These are phyloP conservation scores for Moxostoma hubbsi DNA, from an alignment of 2,797 vertebrate genomes.

Conservation along the genomic window DNA sequence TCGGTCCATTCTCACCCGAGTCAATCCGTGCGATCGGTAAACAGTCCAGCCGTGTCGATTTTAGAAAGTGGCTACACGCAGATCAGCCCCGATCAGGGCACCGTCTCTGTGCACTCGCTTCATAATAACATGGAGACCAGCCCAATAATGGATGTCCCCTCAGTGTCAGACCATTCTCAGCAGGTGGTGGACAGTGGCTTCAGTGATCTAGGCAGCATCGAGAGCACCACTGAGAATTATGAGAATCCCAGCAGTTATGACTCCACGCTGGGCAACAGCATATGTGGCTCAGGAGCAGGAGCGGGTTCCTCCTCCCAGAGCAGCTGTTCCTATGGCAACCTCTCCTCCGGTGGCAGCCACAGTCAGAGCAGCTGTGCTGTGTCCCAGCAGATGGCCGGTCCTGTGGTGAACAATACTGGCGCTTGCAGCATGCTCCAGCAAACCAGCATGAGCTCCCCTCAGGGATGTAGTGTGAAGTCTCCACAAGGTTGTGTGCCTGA, in stretches of 20 bases:
- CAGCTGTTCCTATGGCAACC: slow-evolving; percentile 93
- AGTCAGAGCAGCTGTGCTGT: slow-evolving; percentile 97
- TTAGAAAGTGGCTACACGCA: slow-evolving; percentile 93
- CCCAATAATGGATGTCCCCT: slow-evolving; percentile 97
- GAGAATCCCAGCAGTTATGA: slow-evolving; percentile 99
- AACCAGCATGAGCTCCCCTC: slow-evolving; percentile 82
- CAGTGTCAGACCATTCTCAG: slow-evolving; percentile 96
- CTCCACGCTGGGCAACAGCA: slow-evolving; percentile 92
- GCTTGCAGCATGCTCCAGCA: slow-evolving; percentile 60
- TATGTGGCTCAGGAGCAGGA: slow-evolving; percentile 79
- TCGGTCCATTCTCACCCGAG: slow-evolving; percentile 94
- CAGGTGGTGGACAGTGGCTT: slow-evolving; percentile 98
- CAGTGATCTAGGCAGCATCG: slow-evolving; percentile 97
- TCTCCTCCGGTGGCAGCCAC: slow-evolving; percentile 89
- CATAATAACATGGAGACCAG: slow-evolving; percentile 98
- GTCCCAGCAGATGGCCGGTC: slow-evolving; percentile 92
- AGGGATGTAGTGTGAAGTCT: slow-evolving; percentile 94
- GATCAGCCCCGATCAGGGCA: slow-evolving; percentile 94
- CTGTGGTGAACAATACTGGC: slow-evolving; percentile 81
- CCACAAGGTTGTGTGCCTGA: slow-evolving; percentile 85
- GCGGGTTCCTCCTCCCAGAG: slow-evolving; percentile 85
- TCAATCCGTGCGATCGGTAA: slow-evolving; percentile 94
- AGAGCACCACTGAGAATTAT: slow-evolving; percentile 98
- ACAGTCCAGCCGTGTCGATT: slow-evolving; percentile 89
- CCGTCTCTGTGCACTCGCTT: slow-evolving; percentile 93